Evolutionary conservation across 2,888 invertebrate species (phyloP), one percentile per base, ranked within the genome.

Genomic region (Andrena chrysosceles): DNA sequence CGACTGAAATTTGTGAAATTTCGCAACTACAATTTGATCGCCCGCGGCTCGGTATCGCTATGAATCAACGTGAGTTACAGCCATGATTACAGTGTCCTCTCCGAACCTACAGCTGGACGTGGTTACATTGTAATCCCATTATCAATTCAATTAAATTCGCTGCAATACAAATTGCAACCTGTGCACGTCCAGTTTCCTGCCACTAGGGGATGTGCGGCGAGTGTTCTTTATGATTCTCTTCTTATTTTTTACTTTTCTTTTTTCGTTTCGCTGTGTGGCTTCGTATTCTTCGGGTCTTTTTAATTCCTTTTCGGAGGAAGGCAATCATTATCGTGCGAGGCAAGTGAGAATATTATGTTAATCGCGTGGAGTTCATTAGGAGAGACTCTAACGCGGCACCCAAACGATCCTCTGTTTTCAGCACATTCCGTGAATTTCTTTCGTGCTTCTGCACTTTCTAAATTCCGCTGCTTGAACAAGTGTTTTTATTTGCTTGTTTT

Each of bases 21-120:
- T 73, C 67, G 63, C 49, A 77, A 83, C 77, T 80, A 69, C 59
- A 72, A 80, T 73, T 79, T 79, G 72, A 59, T 60, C 31, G 60
- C 66, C 52, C 42, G 26, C 10, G 10, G n/a, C 26, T 42, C 7
- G 31, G 60, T 20, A 63, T 59, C 59, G 59, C 63, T 74, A 60
- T 85, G 76, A 85, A 77, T 85, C 80, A 85, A 63, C 70, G 81
- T 83, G 77, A 85, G 35, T 81, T 87, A 85, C 66, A 73, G 80
- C 66, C 74, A 56, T 80, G 85, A 87, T 76, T 86, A 83, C 68
- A 63, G 80, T 69, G 20, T 60, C 48, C 69, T 73, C 52, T 64
- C 52, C 26, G 48, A 67, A 69, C 66, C 63, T 79, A 59, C 73
- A 69, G 60, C 64, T 60, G 81, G 26, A 66, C 73, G 73, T 52